Base-by-base conservation (phyloP, 2,113 vertebrate species). In the Ceyx melanurus region DNA sequence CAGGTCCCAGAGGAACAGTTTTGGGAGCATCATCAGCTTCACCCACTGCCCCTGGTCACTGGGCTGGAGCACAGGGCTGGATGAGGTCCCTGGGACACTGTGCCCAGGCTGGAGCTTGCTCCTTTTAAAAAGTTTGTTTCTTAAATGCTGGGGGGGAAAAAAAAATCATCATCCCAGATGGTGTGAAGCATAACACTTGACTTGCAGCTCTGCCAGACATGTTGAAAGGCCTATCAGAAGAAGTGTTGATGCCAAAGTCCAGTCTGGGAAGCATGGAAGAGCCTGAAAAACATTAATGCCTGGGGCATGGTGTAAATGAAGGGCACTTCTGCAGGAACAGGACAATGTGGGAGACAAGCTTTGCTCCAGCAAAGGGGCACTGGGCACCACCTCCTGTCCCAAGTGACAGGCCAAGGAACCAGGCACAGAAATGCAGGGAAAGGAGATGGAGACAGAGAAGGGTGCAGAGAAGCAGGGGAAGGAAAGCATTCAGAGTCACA, bases 341-440 rank as follows among this genome's bases (percentile, higher is more conserved):
- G 53, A 45, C 3, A 3, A 3, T 3, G 43, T 4, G 4, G 29
- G 37, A 43, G 22, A 6, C 40, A 4, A 25, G 53, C 22, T 65
- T 19, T 15, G 7, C 29, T 50, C 23, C 46, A 6, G 65, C 1
- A 23, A 9, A 9, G 26, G 3, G 68, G 4, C 15, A 5, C 0
- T 0, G 31, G 92, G 20, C 76, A 66, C 50, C 26, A 46, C 19
- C 56, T 53, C 65, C 75, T 0, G 0, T 13, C 31, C 50, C 5
- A 46, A 50, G 48, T 1, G 3, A 21, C 0, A 1, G 48, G 45
- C 57, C 18, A 56, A 21, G 75, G 20, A 25, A 31, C 8, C 40
- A 4, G 68, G 43, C 3, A 3, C 0, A 10, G 3, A 31, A 6
- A 33, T 4, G 2, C 29, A 19, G 66, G 0, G 42, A 18, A 48